Evolutionary conservation across 2,113 vertebrate genomes (phyloP).

Genomic region (Acanthochromis polyacanthus): DNA sequence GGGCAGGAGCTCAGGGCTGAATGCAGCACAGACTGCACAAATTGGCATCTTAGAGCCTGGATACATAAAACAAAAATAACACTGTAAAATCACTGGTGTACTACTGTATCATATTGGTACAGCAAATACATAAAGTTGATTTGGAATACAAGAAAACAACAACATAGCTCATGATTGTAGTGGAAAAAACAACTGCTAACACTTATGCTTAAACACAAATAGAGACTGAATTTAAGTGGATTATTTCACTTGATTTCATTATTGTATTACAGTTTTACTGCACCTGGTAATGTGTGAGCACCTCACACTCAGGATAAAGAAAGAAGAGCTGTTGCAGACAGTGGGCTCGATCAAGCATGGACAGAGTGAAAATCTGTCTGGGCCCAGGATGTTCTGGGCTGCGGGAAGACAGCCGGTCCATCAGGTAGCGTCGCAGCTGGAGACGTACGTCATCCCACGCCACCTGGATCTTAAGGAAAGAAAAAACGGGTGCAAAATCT

Average conservation of each 20-base stretch:
- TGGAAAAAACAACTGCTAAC: background rate
- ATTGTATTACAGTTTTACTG: background rate
- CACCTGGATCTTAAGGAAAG: slow-evolving; percentile 81
- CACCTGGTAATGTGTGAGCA: slow-evolving; percentile 88
- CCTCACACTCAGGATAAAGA: slow-evolving; percentile 91
- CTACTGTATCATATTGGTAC: too few species aligned
- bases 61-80: slow-evolving; percentile 66
- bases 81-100: background rate
- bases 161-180: background rate
- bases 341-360: slow-evolving; percentile 82
- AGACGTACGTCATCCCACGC: slow-evolving; percentile 91
- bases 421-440: slow-evolving; percentile 89
- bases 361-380: slow-evolving; percentile 13
- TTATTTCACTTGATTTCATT: background rate
- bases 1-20: slow-evolving; percentile 80
- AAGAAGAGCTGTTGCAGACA: slow-evolving; percentile 90
- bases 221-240: too few species aligned
- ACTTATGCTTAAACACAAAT: background rate
- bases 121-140: background rate
- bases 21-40: slow-evolving; percentile 83
- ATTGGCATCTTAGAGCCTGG: slow-evolving; percentile 86
- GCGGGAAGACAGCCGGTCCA: slow-evolving; percentile 81
- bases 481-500: background rate
- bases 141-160: background rate
- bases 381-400: slow-evolving; percentile 24